phyloP scores from a whole-genome alignment of 2,888 invertebrate genomes.

The Salticus scenicus region DNA sequence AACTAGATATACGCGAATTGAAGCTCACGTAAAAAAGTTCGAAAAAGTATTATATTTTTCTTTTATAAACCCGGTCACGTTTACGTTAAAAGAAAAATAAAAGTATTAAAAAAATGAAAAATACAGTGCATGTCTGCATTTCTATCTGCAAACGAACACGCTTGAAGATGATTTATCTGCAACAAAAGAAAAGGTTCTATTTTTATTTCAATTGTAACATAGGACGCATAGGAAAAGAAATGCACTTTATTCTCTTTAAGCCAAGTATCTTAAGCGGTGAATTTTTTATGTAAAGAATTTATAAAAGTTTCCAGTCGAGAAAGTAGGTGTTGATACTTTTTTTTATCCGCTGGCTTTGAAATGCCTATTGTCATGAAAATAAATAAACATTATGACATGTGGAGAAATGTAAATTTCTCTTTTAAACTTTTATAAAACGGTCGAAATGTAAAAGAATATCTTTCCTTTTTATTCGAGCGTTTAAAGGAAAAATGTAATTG shows the following conservation, averaged over 20 bases:
- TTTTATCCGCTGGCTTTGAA: background rate
- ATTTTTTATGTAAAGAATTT: background rate
- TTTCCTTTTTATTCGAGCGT: too few relatives aligned
- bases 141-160: too few relatives aligned
- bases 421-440: too few relatives aligned
- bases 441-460: too few relatives aligned
- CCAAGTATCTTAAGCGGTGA: background rate
- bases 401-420: too few relatives aligned
- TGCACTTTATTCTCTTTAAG: background rate
- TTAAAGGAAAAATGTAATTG: too few relatives aligned
- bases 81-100: background rate
- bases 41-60: background rate
- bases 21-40: background rate
- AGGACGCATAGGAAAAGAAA: background rate
- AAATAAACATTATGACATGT: too few relatives aligned
- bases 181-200: background rate
- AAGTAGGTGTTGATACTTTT: background rate
- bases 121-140: background rate
- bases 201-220: background rate
- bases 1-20: background rate
- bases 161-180: constrained; percentile 4
- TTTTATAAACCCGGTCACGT: background rate
- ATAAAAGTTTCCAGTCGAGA: background rate
- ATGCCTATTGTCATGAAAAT: too few relatives aligned
- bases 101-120: background rate